These are phyloP conservation scores for Leuctra nigra DNA, from an alignment of 2,888 invertebrate genomes.

Conservation along the genomic window DNA sequence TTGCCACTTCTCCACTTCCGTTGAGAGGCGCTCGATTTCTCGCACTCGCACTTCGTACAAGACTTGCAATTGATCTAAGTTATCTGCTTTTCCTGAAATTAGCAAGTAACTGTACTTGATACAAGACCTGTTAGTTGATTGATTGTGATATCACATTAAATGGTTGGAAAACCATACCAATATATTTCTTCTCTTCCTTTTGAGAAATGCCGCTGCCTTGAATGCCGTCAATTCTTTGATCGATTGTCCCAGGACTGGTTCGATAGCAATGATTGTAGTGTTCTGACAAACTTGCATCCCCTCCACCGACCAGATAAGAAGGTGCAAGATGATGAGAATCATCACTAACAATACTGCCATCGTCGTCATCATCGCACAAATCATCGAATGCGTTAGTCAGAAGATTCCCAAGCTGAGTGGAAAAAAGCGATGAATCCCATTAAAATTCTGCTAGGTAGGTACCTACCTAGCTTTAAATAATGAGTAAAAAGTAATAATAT, in stretches of 20 bases:
- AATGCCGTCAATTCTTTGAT: too few species aligned
- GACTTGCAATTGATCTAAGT: slow-evolving; percentile 40
- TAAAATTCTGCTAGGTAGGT: too few species aligned
- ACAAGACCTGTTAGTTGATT: too few species aligned
- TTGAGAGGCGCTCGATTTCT: slow-evolving; percentile 37
- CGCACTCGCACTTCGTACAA: slow-evolving; percentile 41
- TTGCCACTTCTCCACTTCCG: slow-evolving; percentile 34
- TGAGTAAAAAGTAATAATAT: background rate
- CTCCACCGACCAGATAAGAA: slow-evolving; percentile 27
- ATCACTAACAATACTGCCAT: slow-evolving; percentile 4
- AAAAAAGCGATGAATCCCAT: too few species aligned
- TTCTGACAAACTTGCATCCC: slow-evolving; percentile 35
- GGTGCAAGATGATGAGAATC: background rate
- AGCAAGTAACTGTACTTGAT: too few species aligned
- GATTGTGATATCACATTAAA: too few species aligned
- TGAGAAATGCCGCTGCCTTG: too few species aligned
- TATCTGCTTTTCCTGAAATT: too few species aligned
- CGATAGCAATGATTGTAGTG: slow-evolving; percentile 37
- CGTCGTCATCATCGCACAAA: slow-evolving; percentile 19
- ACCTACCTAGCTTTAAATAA: too few species aligned
- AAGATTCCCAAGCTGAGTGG: slow-evolving; percentile 14
- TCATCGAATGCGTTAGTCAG: slow-evolving; percentile 22
- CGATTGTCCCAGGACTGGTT: slow-evolving; percentile 33
- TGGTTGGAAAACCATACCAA: too few species aligned
- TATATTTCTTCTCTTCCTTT: too few species aligned